Conservation (phyloP, 2,113 vertebrate species). For the Brienomyrus brachyistius region DNA sequence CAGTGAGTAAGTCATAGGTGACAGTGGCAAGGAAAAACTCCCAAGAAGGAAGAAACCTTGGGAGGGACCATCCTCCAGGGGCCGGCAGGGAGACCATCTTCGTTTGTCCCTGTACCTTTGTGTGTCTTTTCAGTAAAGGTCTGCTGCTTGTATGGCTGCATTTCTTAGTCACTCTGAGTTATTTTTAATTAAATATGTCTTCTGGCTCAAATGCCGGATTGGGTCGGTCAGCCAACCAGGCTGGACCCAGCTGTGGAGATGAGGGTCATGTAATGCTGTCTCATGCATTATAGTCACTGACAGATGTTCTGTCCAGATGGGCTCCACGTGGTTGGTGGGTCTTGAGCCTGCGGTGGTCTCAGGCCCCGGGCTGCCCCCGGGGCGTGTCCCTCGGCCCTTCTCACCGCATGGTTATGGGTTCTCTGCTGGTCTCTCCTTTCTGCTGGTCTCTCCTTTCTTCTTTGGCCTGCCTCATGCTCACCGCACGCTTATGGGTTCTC, state of each 20-base stretch:
- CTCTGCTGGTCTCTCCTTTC: background rate
- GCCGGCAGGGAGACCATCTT: background rate
- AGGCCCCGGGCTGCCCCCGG: background rate
- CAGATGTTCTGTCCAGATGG: background rate
- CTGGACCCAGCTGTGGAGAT: background rate
- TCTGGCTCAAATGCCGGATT: background rate
- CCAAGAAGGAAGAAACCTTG: too few species aligned
- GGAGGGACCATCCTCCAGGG: too few species aligned
- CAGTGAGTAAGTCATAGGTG: too few species aligned
- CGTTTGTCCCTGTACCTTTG: background rate
- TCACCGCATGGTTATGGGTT: background rate
- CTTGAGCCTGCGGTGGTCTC: background rate
- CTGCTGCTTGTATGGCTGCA: background rate
- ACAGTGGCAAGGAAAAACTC: too few species aligned
- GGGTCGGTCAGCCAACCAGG: background rate
- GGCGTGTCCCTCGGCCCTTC: background rate
- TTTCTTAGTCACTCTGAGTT: background rate
- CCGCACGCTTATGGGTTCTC: background rate
- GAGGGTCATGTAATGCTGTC: background rate
- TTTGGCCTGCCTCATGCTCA: background rate
- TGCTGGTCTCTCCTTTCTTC: background rate
- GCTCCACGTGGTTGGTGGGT: background rate
- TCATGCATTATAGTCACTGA: background rate
- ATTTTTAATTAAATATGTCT: background rate
- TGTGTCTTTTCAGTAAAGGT: background rate